Evolutionary conservation across 2,797 vertebrate species (phyloP), one percentile per base, ranked within the genome.

Genomic region (Pygocentrus nattereri): DNA sequence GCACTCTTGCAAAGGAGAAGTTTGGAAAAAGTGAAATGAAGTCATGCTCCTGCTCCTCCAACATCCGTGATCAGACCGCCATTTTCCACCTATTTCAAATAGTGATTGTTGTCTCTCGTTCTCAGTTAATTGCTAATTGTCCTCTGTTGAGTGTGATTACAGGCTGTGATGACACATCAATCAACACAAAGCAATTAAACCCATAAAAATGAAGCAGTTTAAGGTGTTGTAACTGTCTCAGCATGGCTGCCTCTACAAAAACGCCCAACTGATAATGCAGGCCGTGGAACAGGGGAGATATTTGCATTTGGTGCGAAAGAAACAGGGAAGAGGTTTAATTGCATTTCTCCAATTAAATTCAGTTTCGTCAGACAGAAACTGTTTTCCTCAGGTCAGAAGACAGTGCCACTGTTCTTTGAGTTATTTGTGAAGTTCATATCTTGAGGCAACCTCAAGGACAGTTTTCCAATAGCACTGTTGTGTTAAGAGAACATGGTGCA

Each of bases 171-270:
- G 70, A 52, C 47, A 54, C 49, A 72, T 72, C 18, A 31, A 31
- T 72, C 50, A 73, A 56, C 70, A 73, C 70, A 56, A 73, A 38
- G 70, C 70, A 73, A 73, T 73, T 73, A 73, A 73, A 56, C 30
- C 18, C 8, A 56, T 34, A 56, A 73, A 71, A 38, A 56, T 21
- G 13, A n/a, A 56, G 11, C 21, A 13, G 18, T 38, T 72, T 19
- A 72, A 54, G 27, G 16, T 50, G 47, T 30, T 38, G 19, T 21
- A 31, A 34, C 27, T 13, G 30, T 47, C 70, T 8, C 50, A 21
- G 50, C 50, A 15, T 73, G 27, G 50, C 16, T 23, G 30, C 15
- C 21, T 38, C 21, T 13, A 25, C 27, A 30, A 19, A 47, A 54
- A 52, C 25, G 4, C 23, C 18, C 5, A 54, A 30, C 44, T 21